A percentile compares a stretch with the other conserved stretches of the same genome.
These are phyloP conservation scores for Mesoligia furuncula DNA, from an alignment of 2,888 invertebrate genomes.

Conservation along the genomic window DNA sequence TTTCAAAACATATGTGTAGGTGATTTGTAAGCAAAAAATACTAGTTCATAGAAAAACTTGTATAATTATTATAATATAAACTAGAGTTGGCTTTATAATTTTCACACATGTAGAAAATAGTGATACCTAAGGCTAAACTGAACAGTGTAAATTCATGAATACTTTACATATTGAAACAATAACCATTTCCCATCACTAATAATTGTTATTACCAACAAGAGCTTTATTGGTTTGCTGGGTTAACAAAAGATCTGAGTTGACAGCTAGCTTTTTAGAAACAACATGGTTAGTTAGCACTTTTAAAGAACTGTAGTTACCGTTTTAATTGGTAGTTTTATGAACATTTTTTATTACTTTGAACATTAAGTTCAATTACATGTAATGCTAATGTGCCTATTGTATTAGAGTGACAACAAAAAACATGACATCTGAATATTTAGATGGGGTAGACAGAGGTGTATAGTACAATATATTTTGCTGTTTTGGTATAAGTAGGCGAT, in stretches of 20 bases:
- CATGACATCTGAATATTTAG: neutral
- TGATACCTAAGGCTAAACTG: neutral
- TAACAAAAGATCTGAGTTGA: neutral
- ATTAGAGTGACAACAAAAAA: neutral
- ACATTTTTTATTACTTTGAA: neutral
- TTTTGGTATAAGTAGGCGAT: neutral
- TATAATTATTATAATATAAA: slow-evolving; percentile 7
- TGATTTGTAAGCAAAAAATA: slow-evolving; percentile 27
- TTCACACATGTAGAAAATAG: neutral
- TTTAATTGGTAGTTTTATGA: slow-evolving; percentile 6
- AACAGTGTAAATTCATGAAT: slow-evolving; percentile 10
- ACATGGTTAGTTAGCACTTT: neutral
- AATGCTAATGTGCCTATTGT: neutral
- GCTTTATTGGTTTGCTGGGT: slow-evolving; percentile 9
- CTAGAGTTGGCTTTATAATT: neutral
- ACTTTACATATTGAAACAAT: neutral
- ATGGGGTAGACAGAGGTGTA: neutral
- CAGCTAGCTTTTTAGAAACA: neutral
- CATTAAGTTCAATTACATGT: neutral
- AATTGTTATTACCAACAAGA: neutral
- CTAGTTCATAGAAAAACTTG: slow-evolving; percentile 16
- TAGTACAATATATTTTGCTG: neutral
- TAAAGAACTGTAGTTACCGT: neutral
- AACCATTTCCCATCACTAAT: neutral
- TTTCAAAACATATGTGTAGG: slow-evolving; percentile 51